These are phyloP conservation scores for Calypte anna DNA, from an alignment of 2,113 vertebrate species.

Conservation along the genomic window DNA sequence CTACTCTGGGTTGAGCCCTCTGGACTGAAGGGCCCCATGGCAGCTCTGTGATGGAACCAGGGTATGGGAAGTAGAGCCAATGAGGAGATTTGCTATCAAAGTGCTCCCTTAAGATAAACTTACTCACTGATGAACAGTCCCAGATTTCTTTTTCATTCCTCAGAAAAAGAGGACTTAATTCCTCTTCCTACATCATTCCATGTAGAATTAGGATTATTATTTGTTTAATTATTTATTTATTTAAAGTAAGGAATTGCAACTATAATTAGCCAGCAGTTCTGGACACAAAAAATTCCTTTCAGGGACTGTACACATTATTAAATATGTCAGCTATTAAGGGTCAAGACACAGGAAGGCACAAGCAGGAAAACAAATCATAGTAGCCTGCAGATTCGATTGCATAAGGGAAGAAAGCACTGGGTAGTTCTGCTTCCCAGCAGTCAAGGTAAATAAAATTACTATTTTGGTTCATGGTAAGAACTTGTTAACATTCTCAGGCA, in stretches of 20 bases:
- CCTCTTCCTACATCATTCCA: not conserved
- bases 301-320: not conserved
- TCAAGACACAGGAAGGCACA: not conserved
- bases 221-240: not conserved
- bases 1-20: not conserved
- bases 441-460: not conserved
- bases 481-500: not conserved
- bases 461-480: not conserved
- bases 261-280: not conserved
- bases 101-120: not conserved
- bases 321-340: not conserved
- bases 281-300: not conserved
- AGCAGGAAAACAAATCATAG: not conserved
- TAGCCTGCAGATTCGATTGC: not conserved
- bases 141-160: not conserved
- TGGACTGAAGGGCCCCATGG: fast-evolving
- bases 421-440: not conserved
- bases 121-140: not conserved
- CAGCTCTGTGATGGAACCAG: not conserved
- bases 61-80: fast-evolving
- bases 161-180: not conserved
- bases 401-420: not conserved
- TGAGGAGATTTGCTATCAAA: not conserved
- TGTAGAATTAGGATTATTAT: not conserved
- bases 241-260: not conserved